Evolutionary conservation across 1,140 invertebrate species (phyloP), one percentile per base, ranked within the genome.

Genomic region (Andricus grossulariae): DNA sequence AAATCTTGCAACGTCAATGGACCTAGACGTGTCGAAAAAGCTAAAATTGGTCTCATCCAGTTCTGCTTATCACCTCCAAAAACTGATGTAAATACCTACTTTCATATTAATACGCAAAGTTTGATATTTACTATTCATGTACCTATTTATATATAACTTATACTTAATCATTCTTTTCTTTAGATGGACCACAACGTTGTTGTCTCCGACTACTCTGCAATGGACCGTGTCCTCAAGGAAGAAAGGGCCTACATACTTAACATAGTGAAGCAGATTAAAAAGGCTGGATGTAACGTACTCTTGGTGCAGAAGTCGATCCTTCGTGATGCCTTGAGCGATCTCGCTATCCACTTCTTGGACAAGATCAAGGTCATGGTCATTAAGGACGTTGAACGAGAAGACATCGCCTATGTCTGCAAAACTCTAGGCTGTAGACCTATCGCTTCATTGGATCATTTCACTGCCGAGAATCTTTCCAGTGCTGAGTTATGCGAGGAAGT

Each of bases 1-100:
- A 97, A 96, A 90, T 94, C 96, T 15, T 94, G 97, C 21, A 98
- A 98, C 86, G 94, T 96, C 54, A 98, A 97, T 89, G 98, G 98
- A 6, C 97, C 98, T 1, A 97, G 95, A 82, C 95, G 95, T 85
- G 93, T 99, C 80, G 99, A 99, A 89, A 99, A 99, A 90, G 98
- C 98, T 3, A 99, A 99, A 92, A 99, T 99, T 93, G 99, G 97
- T 80, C 94, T 99, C 0, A 99, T 99, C 84, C 99, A 99, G 90
- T 99, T 99, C 90, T 99, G 99, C 90, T 98, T 99, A 90, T 99
- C 99, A 55, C 98, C 99, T 75, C 99, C 99, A 11, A 99, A 99
- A 93, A 99, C 99, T 78, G 98, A 99, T 93, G 97, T 98, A 92
- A 94, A 93, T 92, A 21, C 32, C 21, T n/a, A n/a, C 50, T 54